These are phyloP conservation scores for Danio jaintianensis DNA, from an alignment of 2,797 vertebrate species.

Conservation along the genomic window DNA sequence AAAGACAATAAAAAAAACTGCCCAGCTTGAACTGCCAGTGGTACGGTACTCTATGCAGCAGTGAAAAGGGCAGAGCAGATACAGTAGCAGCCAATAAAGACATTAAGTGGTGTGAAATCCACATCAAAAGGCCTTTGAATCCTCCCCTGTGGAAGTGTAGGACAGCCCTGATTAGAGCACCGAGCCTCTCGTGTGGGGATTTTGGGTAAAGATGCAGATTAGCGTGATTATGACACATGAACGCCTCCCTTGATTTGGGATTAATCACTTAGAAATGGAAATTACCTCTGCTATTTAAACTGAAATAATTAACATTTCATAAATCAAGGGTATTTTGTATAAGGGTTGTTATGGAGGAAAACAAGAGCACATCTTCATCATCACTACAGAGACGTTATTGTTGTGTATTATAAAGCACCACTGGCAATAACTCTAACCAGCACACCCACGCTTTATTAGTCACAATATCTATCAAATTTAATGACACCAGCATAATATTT, in stretches of 20 bases:
- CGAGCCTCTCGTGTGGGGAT: conserved; percentile 23
- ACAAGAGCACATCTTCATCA: conserved; percentile 41
- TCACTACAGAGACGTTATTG: conserved; percentile 42
- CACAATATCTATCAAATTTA: conserved; percentile 41
- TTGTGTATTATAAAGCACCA: conserved; percentile 31
- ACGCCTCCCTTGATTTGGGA: conserved; percentile 39
- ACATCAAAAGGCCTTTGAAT: conserved; percentile 48
- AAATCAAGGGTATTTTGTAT: conserved; percentile 50
- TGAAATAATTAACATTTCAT: conserved; percentile 47
- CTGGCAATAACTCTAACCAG: conserved; percentile 37
- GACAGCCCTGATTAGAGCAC: conserved; percentile 41
- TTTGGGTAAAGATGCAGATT: conserved; percentile 56
- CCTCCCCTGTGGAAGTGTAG: conserved; percentile 19
- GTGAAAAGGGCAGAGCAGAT: conserved; percentile 27
- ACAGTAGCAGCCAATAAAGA: conserved; percentile 19
- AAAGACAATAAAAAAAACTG: conserved; percentile 23
- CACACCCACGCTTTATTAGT: conserved; percentile 24
- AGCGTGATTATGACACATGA: conserved; percentile 54
- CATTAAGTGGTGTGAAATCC: conserved; percentile 51
- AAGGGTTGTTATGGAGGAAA: conserved; percentile 29
- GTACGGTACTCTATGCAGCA: conserved; percentile 6
- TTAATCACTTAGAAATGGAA: conserved; percentile 56
- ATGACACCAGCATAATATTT: conserved; percentile 49
- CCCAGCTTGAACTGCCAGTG: conserved; percentile 43
- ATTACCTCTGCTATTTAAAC: conserved; percentile 51